A percentile compares a stretch with the other conserved stretches of the same genome.
These are phyloP conservation scores for Helicoverpa assulta DNA, from an alignment of 2,888 invertebrate genomes.

Conservation along the genomic window DNA sequence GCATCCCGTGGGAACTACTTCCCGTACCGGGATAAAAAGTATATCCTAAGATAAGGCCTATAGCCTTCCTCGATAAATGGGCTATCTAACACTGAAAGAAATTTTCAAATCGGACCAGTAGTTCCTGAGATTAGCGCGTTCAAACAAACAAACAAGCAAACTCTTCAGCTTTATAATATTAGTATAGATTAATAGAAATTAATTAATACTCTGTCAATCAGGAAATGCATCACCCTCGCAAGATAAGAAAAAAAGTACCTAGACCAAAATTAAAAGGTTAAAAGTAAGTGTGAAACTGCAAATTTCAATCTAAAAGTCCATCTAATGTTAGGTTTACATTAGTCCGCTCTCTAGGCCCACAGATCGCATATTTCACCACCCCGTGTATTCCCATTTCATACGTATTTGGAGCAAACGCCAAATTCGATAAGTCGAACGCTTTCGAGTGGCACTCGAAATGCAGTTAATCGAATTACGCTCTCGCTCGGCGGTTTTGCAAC, in stretches of 20 bases:
- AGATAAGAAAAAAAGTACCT: neutral
- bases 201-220: neutral
- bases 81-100: too few species aligned
- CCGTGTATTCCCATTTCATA: conserved; percentile 64
- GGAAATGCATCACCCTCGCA: neutral
- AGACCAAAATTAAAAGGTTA: neutral
- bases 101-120: too few species aligned
- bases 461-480: conserved; percentile 76
- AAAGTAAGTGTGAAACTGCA: neutral
- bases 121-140: too few species aligned
- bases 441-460: conserved; percentile 71
- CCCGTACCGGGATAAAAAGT: too few species aligned
- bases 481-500: conserved; percentile 64
- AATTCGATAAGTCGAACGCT: conserved; percentile 76
- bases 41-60: too few species aligned
- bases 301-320: neutral
- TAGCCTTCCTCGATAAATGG: too few species aligned
- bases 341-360: conserved; percentile 14
- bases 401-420: conserved; percentile 74
- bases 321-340: neutral
- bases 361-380: conserved; percentile 59
- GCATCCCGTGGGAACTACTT: too few species aligned
- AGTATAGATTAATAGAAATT: too few species aligned
- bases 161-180: too few species aligned
- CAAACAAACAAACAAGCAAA: too few species aligned